A percentile compares a stretch with the other conserved stretches of the same genome.
phyloP scores from a whole-genome alignment of 2,113 vertebrate genomes.

The Trinectes maculatus region DNA sequence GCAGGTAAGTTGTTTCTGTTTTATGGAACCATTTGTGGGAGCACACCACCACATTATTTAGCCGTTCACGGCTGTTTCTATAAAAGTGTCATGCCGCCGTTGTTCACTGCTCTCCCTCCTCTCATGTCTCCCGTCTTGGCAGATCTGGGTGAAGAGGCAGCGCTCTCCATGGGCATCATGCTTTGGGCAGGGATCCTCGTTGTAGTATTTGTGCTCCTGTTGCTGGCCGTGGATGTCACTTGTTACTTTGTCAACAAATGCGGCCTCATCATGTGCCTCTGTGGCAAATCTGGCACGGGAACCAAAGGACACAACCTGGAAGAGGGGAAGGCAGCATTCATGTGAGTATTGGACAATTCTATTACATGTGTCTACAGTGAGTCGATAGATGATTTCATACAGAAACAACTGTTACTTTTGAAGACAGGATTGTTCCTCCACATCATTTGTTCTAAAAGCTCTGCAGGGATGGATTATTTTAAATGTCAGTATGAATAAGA shows the following conservation, averaged over 20 bases:
- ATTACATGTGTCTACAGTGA: too few species aligned
- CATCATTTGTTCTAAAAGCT: too few species aligned
- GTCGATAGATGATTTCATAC: too few species aligned
- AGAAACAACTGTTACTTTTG: too few species aligned
- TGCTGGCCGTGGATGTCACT: slow-evolving; percentile 94
- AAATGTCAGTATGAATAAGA: too few species aligned
- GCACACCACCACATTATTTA: slow-evolving; percentile 19
- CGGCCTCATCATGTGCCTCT: slow-evolving; percentile 97
- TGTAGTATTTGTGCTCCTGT: slow-evolving; percentile 89
- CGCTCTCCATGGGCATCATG: slow-evolving; percentile 90
- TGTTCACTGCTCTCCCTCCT: slow-evolving; percentile 20
- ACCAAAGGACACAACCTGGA: slow-evolving; percentile 94
- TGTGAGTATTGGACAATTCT: slow-evolving; percentile 84
- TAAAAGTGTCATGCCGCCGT: slow-evolving; percentile 4
- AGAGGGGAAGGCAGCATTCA: slow-evolving; percentile 93
- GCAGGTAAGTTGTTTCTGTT: slow-evolving; percentile 73
- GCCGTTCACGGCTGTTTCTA: slow-evolving; percentile 7
- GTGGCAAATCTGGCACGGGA: slow-evolving; percentile 89
- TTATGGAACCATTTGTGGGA: slow-evolving; percentile 31
- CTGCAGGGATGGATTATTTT: too few species aligned
- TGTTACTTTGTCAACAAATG: slow-evolving; percentile 99
- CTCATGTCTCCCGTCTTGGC: slow-evolving; percentile 42
- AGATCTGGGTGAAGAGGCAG: slow-evolving; percentile 82
- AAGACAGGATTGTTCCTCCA: too few species aligned
- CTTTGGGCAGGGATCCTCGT: slow-evolving; percentile 91